Base-by-base conservation (phyloP, 2,113 vertebrate species). In the Acinonyx jubatus region DNA sequence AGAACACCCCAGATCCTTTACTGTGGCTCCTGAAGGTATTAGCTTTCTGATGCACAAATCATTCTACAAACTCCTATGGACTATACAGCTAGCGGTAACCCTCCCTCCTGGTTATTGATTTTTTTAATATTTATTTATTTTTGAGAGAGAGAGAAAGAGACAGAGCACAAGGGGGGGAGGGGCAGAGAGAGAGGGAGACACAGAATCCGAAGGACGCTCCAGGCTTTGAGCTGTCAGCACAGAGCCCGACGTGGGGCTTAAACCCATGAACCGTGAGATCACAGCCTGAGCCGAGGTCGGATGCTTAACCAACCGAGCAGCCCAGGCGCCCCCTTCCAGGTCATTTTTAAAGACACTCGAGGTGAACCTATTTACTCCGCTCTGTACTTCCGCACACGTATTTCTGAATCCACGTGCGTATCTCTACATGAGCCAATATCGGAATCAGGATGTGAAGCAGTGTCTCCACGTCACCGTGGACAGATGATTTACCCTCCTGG, bases 1-100 rank as follows among this genome's bases (percentile, higher is more conserved):
- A 63, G 73, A 76, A 11, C 19, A 13, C 10, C 55, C 71, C 31
- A 1, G 16, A 23, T 36, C 33, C 36, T 14, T 83, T 1, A 33
- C 36, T 36, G 27, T 61, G 16, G 16, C 23, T 23, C 21, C 7
- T 0, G 5, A n/a, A 15, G 15, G 0, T 8, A 7, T 31, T 18
- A 10, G 2, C 10, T 29, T 85, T 78, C 57, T 6, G 1, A 21
- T 3, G 0, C 25, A 7, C 11, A 13, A 4, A 33, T 38, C 14
- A 41, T 5, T 11, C 68, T 57, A 13, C 4, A 11, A 25, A 18
- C 79, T 38, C 36, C 3, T 23, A 1, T 4, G 19, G 21, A 52
- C 15, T 0, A 0, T 7, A 1, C 3, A 6, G 27, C 50, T 21
- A 19, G 52, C 5, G 2, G 11, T 33, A 48, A 7, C 12, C 52